phyloP scores from a whole-genome alignment of 1,140 invertebrate genomes.

The Papilio dardanus region DNA sequence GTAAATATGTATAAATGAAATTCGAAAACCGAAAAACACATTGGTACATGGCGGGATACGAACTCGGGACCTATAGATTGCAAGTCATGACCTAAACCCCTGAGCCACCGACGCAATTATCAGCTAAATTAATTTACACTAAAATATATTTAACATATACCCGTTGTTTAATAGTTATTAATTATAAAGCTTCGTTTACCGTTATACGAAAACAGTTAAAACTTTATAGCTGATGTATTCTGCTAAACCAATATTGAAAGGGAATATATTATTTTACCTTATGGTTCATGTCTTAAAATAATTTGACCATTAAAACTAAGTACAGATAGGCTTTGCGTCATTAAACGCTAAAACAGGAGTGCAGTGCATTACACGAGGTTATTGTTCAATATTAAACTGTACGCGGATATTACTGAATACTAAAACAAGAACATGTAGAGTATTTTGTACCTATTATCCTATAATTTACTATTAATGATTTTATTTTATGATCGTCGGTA shows the following conservation, averaged over 20 bases:
- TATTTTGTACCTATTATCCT: background rate
- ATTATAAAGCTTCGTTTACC: slow-evolving; percentile 2
- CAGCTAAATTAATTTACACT: background rate
- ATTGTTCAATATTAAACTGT: slow-evolving; percentile 3
- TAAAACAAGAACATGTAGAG: background rate
- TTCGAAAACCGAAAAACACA: too few species aligned
- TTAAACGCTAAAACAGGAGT: slow-evolving; percentile 15
- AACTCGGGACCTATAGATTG: too few species aligned
- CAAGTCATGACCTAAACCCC: too few species aligned
- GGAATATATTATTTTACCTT: slow-evolving; percentile 16
- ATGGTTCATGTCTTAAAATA: slow-evolving; percentile 24
- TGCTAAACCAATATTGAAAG: slow-evolving; percentile 9
- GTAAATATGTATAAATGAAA: too few species aligned
- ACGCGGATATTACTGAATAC: background rate
- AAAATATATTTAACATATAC: background rate
- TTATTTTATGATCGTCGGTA: too few species aligned
- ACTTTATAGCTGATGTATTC: background rate
- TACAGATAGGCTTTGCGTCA: slow-evolving; percentile 2
- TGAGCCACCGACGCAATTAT: background rate
- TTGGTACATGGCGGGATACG: too few species aligned
- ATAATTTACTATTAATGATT: background rate
- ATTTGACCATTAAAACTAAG: background rate
- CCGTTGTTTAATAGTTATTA: background rate
- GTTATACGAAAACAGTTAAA: background rate
- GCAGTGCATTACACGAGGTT: background rate